Base-by-base conservation (phyloP, 37 sponge, comb jelly and placozoan genomes). In the Ianthella basta region DNA sequence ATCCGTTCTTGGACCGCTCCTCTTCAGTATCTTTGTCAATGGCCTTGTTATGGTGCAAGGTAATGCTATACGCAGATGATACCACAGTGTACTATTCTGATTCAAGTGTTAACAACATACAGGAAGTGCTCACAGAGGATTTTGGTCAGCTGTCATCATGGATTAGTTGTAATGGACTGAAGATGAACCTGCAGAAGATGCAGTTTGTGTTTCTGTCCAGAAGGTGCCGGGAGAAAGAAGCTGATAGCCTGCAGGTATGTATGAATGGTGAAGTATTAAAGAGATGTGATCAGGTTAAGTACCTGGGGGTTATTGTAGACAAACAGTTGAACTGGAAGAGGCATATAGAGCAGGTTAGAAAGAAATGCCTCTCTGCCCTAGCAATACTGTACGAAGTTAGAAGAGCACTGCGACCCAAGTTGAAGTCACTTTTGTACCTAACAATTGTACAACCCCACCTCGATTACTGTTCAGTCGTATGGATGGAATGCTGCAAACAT, bases 91-190 rank as follows among this genome's bases (percentile, higher is more conserved):
- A 57, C 59, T 57, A 57, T 57, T 57, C 59, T 57, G 59, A 57
- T 18, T 18, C 59, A 20, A 20, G 59, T 56, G n/a, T 55, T 55
- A 13, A 53, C 53, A 50, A 29, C 81, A 24, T 30, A 15, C 56
- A 50, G 19, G 21, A 44, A 50, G 23, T 36, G 15, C 59, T 80
- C 59, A 80, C 19, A 14, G 35, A 55, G n/a, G 81, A 80, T 56
- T 34, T 80, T 27, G 81, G 56, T 56, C 27, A 12, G 34, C 14
- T 56, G 19, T 25, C 81, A 55, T 33, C 15, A 24, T 80, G 81
- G 81, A 68, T 68, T 68, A 68, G 34, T 30, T 23, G 29, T 16
- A 80, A 80, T 80, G 81, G 81, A n/a, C 57, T 80, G 15, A 19
- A 24, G 32, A 55, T 80, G 30, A 80, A 80, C 35, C 16, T 80